phyloP scores from a whole-genome alignment of 2,888 invertebrate genomes.

The Spilosoma lubricipeda region DNA sequence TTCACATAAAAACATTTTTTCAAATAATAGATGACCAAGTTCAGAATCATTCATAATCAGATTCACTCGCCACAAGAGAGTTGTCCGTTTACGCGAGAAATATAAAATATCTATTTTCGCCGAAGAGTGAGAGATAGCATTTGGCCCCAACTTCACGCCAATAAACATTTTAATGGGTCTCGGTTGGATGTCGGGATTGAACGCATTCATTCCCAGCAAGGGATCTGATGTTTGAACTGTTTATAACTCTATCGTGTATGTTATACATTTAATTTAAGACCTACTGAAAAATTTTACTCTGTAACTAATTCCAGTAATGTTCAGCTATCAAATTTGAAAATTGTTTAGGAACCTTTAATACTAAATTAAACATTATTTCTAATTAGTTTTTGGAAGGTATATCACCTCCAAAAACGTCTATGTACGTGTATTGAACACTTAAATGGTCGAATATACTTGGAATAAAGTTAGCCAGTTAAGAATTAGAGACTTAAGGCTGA shows the following conservation, averaged over 20 bases:
- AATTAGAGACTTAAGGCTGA: too few species aligned
- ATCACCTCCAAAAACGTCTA: too few species aligned
- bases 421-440: too few species aligned
- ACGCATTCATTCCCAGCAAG: conserved; percentile 4
- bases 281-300: too few species aligned
- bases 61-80: background rate
- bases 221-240: conserved; percentile 13
- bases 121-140: conserved; percentile 3
- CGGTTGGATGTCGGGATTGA: conserved; percentile 13
- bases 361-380: too few species aligned
- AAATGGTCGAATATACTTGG: too few species aligned
- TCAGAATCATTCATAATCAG: conserved; percentile 8
- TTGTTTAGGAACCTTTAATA: too few species aligned
- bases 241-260: background rate
- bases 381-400: too few species aligned
- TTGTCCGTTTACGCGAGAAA: background rate
- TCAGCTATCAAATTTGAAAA: too few species aligned
- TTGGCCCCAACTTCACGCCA: conserved; percentile 14
- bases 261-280: background rate
- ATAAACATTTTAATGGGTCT: conserved; percentile 20
- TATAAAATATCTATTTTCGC: background rate
- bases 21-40: background rate
- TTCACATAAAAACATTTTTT: too few species aligned
- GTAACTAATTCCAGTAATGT: too few species aligned
- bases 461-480: too few species aligned